A percentile compares a stretch with the other conserved stretches of the same genome.
These are phyloP conservation scores for Antennarius maculatus DNA, from an alignment of 2,797 vertebrate genomes.

Conservation along the genomic window DNA sequence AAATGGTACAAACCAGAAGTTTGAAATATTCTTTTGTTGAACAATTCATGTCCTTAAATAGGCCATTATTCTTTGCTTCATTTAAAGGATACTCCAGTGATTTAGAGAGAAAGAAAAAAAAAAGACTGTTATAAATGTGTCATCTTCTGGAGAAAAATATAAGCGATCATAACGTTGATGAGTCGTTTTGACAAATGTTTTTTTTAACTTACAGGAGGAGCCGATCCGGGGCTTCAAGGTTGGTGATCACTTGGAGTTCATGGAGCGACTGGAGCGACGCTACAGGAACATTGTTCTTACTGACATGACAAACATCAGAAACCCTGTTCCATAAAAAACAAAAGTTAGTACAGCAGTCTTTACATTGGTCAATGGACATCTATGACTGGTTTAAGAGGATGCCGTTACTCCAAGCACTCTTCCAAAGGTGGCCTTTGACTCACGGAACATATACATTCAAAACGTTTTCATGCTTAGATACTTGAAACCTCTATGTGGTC, in stretches of 20 bases:
- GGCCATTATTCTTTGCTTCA: too few relatives aligned
- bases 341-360: too few relatives aligned
- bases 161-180: too few relatives aligned
- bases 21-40: too few relatives aligned
- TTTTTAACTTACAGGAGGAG: constrained; percentile 86
- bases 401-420: background rate
- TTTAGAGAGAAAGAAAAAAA: too few relatives aligned
- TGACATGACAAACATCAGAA: constrained; percentile 85
- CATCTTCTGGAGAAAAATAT: background rate
- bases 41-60: too few relatives aligned
- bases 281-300: constrained; percentile 87
- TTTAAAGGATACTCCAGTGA: too few relatives aligned
- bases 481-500: too few relatives aligned
- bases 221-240: constrained; percentile 88
- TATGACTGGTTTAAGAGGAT: background rate
- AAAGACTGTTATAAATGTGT: background rate
- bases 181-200: too few relatives aligned
- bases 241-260: constrained; percentile 88
- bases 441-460: background rate
- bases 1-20: too few relatives aligned
- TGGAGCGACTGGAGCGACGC: constrained; percentile 85
- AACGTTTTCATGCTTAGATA: too few relatives aligned
- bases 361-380: too few relatives aligned
- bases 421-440: background rate
- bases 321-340: background rate